Base-by-base conservation (phyloP, 2,888 invertebrate genomes). In the Gortyna flavago region DNA sequence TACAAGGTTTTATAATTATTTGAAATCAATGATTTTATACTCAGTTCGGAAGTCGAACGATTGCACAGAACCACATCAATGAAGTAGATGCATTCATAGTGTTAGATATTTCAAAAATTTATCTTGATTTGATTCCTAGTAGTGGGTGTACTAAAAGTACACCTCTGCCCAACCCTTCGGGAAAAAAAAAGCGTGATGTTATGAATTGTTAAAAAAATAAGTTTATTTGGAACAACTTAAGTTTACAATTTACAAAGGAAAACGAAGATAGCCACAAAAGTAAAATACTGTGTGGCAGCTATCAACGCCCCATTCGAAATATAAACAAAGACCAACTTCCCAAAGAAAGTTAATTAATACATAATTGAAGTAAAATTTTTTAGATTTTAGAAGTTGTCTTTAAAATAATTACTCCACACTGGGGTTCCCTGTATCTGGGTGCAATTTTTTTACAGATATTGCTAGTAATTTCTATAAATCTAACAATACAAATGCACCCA, bases 21-120 rank as follows among this genome's bases (percentile, higher is more conserved):
- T 35, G 1, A 35, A 62, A 62, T 62, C 21, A 0, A 21, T 11
- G 21, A 35, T 61, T 11, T 67, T 48, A 21, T 75, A 5, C 16
- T 54, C 16, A 32, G 9, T 64, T 54, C 11, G 61, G 7, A 62
- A 75, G 7, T 66, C 13, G 11, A 85, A 67, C 51, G 59, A 71
- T 66, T 81, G 18, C 13, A 32, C 35, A 41, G 38, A 82, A 54
- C 51, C 35, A 72, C 70, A 48, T 68, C 3, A 67, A 41, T 44
- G 51, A 41, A 78, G 67, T 75, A 77, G 61, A 62, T 72, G 83
- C 86, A 81, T 75, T 87, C 51, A 74, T 78, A 85, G 32, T 72
- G 44, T 59, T 8, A 4, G 1, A 13, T 64, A 38, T n/a, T 16
- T 18, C 18, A 11, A 18, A 54, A 5, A 35, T 68, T 9, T 62